phyloP scores from a whole-genome alignment of 2,113 vertebrate genomes.

The Dicaeum eximium region DNA sequence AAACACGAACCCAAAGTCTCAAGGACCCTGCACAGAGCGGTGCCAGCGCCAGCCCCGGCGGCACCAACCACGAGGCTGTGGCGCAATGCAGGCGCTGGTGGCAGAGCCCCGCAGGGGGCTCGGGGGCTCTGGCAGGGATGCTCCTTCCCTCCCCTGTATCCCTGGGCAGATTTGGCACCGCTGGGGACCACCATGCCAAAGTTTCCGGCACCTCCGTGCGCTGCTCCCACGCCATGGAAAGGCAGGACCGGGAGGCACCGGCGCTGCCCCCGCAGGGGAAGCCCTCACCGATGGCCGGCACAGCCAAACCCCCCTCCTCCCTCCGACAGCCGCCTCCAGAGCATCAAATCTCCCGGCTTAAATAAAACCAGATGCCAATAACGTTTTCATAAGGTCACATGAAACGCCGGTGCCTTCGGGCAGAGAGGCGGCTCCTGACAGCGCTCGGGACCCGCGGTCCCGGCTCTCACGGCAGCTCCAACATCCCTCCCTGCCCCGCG shows the following conservation, averaged over 20 bases:
- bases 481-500: neutral
- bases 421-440: neutral
- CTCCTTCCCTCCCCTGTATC: neutral
- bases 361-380: constrained; percentile 59
- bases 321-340: neutral
- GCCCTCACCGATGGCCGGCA: neutral
- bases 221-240: neutral
- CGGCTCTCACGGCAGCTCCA: rapidly evolving
- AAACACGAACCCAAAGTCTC: constrained; percentile 18
- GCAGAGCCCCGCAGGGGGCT: neutral
- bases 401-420: neutral
- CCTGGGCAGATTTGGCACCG: neutral
- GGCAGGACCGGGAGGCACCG: neutral
- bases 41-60: neutral
- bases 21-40: neutral
- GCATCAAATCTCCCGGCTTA: constrained; percentile 1
- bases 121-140: neutral
- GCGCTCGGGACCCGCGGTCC: neutral
- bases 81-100: rapidly evolving
- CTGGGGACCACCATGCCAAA: rapidly evolving
- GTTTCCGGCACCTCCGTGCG: rapidly evolving
- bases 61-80: neutral
- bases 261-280: neutral
- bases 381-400: constrained; percentile 28
- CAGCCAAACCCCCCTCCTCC: neutral